Base-by-base conservation (phyloP, 2,113 vertebrate species). In the Carassius carassius region DNA sequence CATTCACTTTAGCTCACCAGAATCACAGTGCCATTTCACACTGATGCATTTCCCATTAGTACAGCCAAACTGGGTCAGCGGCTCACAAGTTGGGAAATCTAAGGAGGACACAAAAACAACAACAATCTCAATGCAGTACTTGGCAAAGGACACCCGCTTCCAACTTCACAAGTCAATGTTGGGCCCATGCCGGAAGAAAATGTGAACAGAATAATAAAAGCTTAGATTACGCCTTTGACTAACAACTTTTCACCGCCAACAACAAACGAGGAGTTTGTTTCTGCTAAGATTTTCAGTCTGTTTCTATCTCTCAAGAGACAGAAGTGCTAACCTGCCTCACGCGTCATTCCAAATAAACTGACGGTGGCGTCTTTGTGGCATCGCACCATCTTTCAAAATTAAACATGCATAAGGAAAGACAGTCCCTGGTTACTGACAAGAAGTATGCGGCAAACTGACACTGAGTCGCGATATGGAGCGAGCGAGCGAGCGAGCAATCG, bases 61-160 rank as follows among this genome's bases (percentile, higher is more conserved):
- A 89, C 96, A 97, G 88, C 95, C 91, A 91, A 96, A 97, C 69
- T 97, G 95, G 84, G 92, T 94, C 10, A 95, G 88, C 5, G 94
- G 94, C 32, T 96, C 95, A 92, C 96, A 97, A 0, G 96, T 96
- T 60, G 96, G 95, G 79, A 96, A 96, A 84, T 95, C 96, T 97
- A 91, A 54, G 37, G 67, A 81, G 16, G 37, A 84, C 14, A 83
- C n/a, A 58, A 44, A 10, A 56, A 78, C n/a, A 25, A 58, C 23
- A 78, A 44, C 32, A 69, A 76, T 67, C n/a, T 74, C 67, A 56
- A 49, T 11, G 23, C 11, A 2, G 16, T 25, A 29, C 29, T 29
- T 29, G 17, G 29, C 44, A 21, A 25, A 19, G 4, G 51, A 16
- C 35, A 67, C 17, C 14, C 25, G 13, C 44, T n/a, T 6, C 19